Evolutionary conservation across 2,797 vertebrate species (phyloP), one percentile per base, ranked within the genome.

Genomic region (Rhinichthys osculus): DNA sequence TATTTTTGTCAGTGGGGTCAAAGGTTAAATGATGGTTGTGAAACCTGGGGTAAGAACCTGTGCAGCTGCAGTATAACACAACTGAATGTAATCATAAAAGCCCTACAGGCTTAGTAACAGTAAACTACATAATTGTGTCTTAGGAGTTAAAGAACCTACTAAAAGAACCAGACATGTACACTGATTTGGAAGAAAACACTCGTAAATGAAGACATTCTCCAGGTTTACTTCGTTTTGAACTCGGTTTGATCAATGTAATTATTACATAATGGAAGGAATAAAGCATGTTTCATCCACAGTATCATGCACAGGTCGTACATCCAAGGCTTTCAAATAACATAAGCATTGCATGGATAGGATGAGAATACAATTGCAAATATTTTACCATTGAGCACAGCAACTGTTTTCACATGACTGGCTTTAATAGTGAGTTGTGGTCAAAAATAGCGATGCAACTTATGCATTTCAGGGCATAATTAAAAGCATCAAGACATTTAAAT

Each of bases 11-110:
- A 7, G 14, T 52, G 40, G 38, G 38, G 80, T 81, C 38, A 88
- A 81, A 85, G 33, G 81, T 85, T 78, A 85, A 83, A 83, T 78
- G 14, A 69, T 62, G 54, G 57, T 47, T 79, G 17, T 70, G 76
- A 85, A 14, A 66, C 66, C 59, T 72, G 4, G 40, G 35, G 19
- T 80, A 16, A 59, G 30, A 81, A 30, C 17, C 30, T 38, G 16
- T 33, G 27, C n/a, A 35, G 38, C n/a, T 67, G 27, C 10, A 50
- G 0, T 33, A 23, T 14, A 44, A 16, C 10, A 35, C 62, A 81
- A 23, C 19, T 38, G 19, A 44, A 30, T 42, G 35, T 8, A 30
- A 35, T 64, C 4, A 16, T 42, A 78, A 71, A 71, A 78, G 42
- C 44, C 35, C 23, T 52, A 16, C 50, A 69, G 38, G 73, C 17